Percentiles rank a stretch among this genome's conserved stretches.
Evolutionary conservation across 2,797 vertebrate species (phyloP).

Genomic region (Phoeniculus purpureus): DNA sequence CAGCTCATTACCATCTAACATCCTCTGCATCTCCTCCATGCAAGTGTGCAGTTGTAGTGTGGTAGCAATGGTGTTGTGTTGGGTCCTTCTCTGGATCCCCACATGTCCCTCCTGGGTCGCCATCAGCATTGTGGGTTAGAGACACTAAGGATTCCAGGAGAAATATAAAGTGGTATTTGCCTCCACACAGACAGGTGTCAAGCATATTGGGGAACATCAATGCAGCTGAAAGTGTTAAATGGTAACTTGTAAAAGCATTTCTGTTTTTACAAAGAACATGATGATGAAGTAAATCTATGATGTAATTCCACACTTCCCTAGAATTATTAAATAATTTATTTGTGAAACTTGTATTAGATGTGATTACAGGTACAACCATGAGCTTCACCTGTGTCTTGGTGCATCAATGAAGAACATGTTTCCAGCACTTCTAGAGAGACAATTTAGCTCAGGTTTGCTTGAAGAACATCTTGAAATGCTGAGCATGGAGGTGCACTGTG

Average conservation of each 20-base stretch:
- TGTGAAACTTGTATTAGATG: background rate
- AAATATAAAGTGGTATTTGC: background rate
- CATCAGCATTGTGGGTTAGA: no score
- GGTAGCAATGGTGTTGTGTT: no score
- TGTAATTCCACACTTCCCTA: background rate
- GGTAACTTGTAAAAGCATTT: background rate
- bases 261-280: background rate
- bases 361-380: background rate
- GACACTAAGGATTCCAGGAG: background rate
- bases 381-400: background rate
- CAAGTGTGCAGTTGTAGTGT: slow-evolving; percentile 65
- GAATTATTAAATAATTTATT: background rate
- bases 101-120: no score
- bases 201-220: background rate
- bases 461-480: background rate
- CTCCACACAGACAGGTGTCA: background rate
- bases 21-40: slow-evolving; percentile 82
- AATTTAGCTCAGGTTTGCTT: background rate
- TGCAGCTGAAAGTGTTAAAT: background rate
- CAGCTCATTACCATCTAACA: slow-evolving; percentile 78
- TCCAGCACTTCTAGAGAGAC: background rate
- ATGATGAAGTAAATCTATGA: background rate
- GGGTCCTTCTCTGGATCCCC: no score
- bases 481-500: background rate
- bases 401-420: background rate